Evolutionary conservation across 2,797 vertebrate species (phyloP).

Genomic region (Petrocephalus schoutedeni): DNA sequence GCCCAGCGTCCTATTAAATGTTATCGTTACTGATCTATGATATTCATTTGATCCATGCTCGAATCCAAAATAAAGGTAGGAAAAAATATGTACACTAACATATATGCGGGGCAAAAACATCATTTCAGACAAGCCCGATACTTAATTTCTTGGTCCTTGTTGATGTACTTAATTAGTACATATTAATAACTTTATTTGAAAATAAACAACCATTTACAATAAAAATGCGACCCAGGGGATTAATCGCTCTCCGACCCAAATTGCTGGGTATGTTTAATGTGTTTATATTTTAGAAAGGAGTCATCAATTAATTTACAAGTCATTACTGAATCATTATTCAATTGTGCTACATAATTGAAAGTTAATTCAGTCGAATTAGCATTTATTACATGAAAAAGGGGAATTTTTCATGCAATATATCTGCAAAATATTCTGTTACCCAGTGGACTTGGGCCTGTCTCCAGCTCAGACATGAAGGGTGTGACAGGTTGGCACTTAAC

Average conservation of each 20-base stretch:
- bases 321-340: slow-evolving; percentile 21
- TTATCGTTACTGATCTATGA: neutral
- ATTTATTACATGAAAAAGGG: neutral
- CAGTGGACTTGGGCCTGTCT: neutral
- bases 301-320: slow-evolving; percentile 22
- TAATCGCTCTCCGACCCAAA: neutral
- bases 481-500: neutral
- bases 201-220: slow-evolving; percentile 18
- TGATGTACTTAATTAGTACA: slow-evolving; percentile 3
- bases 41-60: neutral
- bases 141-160: neutral
- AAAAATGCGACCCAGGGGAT: slow-evolving; percentile 1
- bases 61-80: neutral
- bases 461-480: neutral
- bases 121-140: neutral
- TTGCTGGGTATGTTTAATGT: slow-evolving; percentile 21
- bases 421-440: neutral
- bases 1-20: neutral
- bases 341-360: slow-evolving; percentile 16
- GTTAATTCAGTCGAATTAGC: slow-evolving; percentile 20
- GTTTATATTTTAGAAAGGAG: slow-evolving; percentile 1
- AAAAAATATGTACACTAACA: neutral
- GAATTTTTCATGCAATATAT: neutral
- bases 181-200: slow-evolving; percentile 12
- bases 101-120: neutral